A percentile compares a stretch with the other conserved stretches of the same genome.
These are phyloP conservation scores for Danio albolineatus DNA, from an alignment of 2,797 vertebrate genomes.

Conservation along the genomic window DNA sequence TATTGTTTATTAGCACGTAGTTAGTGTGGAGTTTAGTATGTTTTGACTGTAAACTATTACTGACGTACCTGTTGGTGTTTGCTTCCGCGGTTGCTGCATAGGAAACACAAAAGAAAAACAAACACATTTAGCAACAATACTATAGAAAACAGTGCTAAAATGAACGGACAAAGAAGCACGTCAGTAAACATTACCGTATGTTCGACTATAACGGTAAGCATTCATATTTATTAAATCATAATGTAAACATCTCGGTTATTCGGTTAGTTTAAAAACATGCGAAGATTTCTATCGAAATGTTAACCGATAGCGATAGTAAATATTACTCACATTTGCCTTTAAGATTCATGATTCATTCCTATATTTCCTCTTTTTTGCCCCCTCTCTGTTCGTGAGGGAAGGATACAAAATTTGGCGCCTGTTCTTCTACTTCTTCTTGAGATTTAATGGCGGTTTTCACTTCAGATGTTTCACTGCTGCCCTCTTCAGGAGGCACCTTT, in stretches of 20 bases:
- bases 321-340: conserved; percentile 29
- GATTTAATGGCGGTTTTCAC: not conserved
- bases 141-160: not conserved
- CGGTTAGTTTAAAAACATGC: not conserved
- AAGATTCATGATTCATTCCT: conserved; percentile 35
- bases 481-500: not conserved
- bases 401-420: conserved; percentile 31
- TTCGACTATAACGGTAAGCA: not conserved
- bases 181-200: not conserved
- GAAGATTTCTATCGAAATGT: not conserved
- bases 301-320: not conserved
- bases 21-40: not conserved
- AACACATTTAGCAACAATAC: not conserved
- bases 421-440: not conserved
- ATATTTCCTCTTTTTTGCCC: not conserved
- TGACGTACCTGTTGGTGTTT: not conserved
- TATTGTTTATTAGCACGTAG: not conserved
- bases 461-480: not conserved
- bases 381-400: not conserved
- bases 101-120: not conserved
- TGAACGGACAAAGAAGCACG: not conserved
- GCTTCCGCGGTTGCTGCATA: not conserved
- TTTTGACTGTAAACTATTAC: not conserved
- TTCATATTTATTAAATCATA: not conserved
- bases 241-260: not conserved